phyloP scores from a whole-genome alignment of 2,888 invertebrate species.

The Leptarthrus brevirostris region DNA sequence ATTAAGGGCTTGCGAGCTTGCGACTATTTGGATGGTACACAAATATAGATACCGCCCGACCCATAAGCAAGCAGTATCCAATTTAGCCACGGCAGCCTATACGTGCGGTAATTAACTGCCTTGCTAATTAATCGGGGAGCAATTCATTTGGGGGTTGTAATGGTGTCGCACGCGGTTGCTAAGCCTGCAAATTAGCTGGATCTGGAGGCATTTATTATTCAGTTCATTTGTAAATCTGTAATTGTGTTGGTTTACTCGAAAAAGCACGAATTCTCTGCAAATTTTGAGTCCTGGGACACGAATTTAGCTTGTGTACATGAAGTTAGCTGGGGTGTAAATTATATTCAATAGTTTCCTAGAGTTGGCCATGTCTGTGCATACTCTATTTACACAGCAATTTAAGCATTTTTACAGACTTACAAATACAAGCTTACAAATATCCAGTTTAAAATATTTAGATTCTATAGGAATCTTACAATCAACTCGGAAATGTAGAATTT shows the following conservation, averaged over 20 bases:
- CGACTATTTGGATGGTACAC: slow-evolving; percentile 28
- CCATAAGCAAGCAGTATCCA: background rate
- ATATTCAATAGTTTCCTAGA: slow-evolving; percentile 9
- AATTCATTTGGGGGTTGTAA: slow-evolving; percentile 48
- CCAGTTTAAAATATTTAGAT: too few species aligned
- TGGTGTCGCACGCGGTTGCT: slow-evolving; percentile 52
- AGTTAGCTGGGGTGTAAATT: slow-evolving; percentile 24
- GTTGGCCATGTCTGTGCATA: background rate
- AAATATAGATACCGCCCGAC: background rate
- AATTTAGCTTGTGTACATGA: background rate
- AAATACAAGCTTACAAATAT: too few species aligned
- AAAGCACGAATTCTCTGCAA: background rate
- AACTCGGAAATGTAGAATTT: too few species aligned
- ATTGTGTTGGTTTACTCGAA: slow-evolving; percentile 32
- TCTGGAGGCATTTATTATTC: slow-evolving; percentile 52
- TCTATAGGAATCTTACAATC: too few species aligned
- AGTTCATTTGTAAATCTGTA: slow-evolving; percentile 43
- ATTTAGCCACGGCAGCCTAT: slow-evolving; percentile 27
- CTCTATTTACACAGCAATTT: slow-evolving; percentile 44
- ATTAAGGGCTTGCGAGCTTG: slow-evolving; percentile 32
- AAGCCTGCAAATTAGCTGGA: slow-evolving; percentile 54
- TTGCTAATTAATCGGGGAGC: slow-evolving; percentile 66
- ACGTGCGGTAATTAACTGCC: slow-evolving; percentile 65
- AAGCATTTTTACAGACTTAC: slow-evolving; percentile 25
- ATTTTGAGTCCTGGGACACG: background rate